phyloP scores from a whole-genome alignment of 2,888 invertebrate genomes.

The Empis stercorea region DNA sequence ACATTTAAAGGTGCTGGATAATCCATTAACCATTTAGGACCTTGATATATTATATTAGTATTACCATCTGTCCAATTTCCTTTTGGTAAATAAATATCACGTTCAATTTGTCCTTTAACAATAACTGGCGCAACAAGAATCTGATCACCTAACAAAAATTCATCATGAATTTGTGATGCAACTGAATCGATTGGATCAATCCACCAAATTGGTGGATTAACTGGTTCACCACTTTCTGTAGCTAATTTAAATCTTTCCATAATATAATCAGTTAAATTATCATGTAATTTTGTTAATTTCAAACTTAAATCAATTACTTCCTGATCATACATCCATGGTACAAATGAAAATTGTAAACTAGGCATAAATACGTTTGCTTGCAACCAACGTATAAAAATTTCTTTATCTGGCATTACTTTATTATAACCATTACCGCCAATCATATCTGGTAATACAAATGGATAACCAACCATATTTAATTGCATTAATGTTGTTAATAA shows the following conservation, averaged over 20 bases:
- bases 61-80: constrained; percentile 62
- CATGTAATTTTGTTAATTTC: constrained; percentile 52
- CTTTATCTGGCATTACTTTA: constrained; percentile 40
- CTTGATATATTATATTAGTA: constrained; percentile 34
- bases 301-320: constrained; percentile 49
- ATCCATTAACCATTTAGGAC: constrained; percentile 48
- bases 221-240: constrained; percentile 49
- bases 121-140: constrained; percentile 70
- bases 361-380: constrained; percentile 67
- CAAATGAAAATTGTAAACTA: constrained; percentile 59
- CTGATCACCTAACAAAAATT: constrained; percentile 64
- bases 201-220: constrained; percentile 82
- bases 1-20: constrained; percentile 54
- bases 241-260: constrained; percentile 47
- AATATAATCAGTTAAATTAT: constrained; percentile 46
- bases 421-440: constrained; percentile 52
- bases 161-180: constrained; percentile 48
- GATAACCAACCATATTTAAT: constrained; percentile 38
- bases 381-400: constrained; percentile 60
- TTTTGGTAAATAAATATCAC: constrained; percentile 62
- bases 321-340: constrained; percentile 59
- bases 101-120: constrained; percentile 42
- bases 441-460: constrained; percentile 67
- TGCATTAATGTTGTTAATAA: constrained; percentile 46
- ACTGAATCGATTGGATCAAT: constrained; percentile 50